Conservation (phyloP, 2,888 invertebrate genomes). For the Hecatera dysodea region DNA sequence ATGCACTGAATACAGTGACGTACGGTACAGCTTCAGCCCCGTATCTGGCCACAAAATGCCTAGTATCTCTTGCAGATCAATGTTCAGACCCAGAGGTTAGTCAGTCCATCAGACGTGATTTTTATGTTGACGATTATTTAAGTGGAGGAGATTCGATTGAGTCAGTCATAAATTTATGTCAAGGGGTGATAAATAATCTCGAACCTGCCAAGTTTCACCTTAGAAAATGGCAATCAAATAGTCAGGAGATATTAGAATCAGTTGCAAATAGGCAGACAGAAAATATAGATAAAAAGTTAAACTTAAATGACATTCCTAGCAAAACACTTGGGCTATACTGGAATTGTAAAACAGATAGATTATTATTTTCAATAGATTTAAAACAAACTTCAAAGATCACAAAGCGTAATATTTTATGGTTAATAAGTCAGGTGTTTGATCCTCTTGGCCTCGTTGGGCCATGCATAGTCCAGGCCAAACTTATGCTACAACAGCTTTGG, state of each 20-base stretch:
- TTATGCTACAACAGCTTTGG: conserved; percentile 63
- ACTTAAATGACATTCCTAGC: conserved; percentile 5
- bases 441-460: conserved; percentile 55
- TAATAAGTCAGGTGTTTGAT: conserved; percentile 42
- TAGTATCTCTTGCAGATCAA: conserved; percentile 46
- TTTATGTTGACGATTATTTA: too few species aligned
- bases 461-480: conserved; percentile 61
- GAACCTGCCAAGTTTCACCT: conserved; percentile 56
- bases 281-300: conserved; percentile 3
- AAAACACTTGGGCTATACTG: conserved; percentile 67
- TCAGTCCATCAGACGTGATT: background rate
- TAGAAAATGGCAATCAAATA: conserved; percentile 64
- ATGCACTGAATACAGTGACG: background rate
- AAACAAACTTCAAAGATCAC: too few species aligned
- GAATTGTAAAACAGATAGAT: conserved; percentile 8
- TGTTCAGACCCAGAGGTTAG: conserved; percentile 32
- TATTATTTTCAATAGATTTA: too few species aligned
- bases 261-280: background rate
- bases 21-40: conserved; percentile 38
- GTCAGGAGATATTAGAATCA: conserved; percentile 38
- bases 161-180: conserved; percentile 35
- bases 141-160: background rate
- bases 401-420: too few species aligned
- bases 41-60: conserved; percentile 60
- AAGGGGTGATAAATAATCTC: conserved; percentile 50